Evolutionary conservation across 2,113 vertebrate species (phyloP), one percentile per base, ranked within the genome.

Genomic region (Limanda limanda): DNA sequence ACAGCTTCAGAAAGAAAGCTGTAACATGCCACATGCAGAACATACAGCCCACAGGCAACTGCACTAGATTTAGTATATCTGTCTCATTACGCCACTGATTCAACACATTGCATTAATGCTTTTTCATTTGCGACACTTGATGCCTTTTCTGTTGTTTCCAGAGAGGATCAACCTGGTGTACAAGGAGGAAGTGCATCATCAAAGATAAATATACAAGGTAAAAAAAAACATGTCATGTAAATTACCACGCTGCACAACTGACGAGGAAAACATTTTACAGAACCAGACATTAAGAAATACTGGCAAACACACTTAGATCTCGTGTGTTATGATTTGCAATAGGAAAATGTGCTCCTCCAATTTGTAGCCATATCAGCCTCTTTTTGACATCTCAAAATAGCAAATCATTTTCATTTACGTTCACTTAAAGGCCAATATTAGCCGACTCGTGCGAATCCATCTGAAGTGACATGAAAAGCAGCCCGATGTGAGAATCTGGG

Each of bases 401-500:
- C 3, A 31, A 70, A 17, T 54, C 1, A 9, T 42, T 68, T 40
- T n/a, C 37, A 24, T 59, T 9, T 51, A 55, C 9, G 14, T 56
- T 0, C 3, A 63, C 0, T 37, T 5, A n/a, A 27, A 74, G 25
- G 20, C 21, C n/a, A 3, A 1, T 24, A 71, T 83, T 1, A 1
- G 5, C 25, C 63, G 8, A 56, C 31, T 63, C 67, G 20, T 24
- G 62, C 12, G 40, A 13, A 42, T 10, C 11, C 40, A 12, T 42
- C 40, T 42, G 40, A 42, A 51, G 47, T 51, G 17, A 20, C 25
- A 61, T 31, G 9, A 86, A 66, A 81, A 45, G 52, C 61, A 35
- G 35, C 14, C 27, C 18, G 54, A 83, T 57, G 48, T 63, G 63
- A 82, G 63, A 68, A 78, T 71, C 67, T 71, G 65, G n/a, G 63